Conservation (phyloP, 1,140 invertebrate species). For the Brachionus angularis region DNA sequence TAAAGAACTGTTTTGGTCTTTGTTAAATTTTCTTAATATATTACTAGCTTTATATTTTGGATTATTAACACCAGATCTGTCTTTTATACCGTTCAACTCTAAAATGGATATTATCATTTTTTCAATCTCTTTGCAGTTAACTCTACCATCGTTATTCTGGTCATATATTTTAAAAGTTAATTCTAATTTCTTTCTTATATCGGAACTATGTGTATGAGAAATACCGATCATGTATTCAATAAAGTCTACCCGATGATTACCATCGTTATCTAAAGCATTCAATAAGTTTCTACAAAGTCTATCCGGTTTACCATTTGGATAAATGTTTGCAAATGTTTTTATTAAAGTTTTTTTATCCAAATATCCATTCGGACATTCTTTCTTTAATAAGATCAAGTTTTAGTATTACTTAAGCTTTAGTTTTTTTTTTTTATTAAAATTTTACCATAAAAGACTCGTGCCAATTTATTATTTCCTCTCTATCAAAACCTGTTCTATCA, state of each 20-base stretch:
- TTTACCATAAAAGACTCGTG: conserved; percentile 10
- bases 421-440: too few species aligned
- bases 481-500: conserved; percentile 11
- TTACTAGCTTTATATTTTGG: conserved; percentile 8
- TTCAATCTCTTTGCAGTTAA: conserved; percentile 33
- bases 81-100: conserved; percentile 26
- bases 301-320: conserved; percentile 36
- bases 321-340: conserved; percentile 1
- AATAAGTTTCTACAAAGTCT: conserved; percentile 15
- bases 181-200: conserved; percentile 30
- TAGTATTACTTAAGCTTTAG: too few species aligned
- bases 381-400: too few species aligned
- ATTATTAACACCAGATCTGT: not conserved
- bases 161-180: conserved; percentile 41
- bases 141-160: conserved; percentile 4
- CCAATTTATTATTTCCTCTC: conserved; percentile 41
- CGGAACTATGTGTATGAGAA: not conserved
- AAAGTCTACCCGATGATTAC: conserved; percentile 37
- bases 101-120: conserved; percentile 39
- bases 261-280: conserved; percentile 21
- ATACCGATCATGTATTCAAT: conserved; percentile 34
- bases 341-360: conserved; percentile 32
- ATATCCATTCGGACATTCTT: not conserved
- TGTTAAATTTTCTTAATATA: conserved; percentile 8
- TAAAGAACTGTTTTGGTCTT: not conserved